Evolutionary conservation across 2,797 vertebrate genomes (phyloP).

Genomic region (Merluccius polli): DNA sequence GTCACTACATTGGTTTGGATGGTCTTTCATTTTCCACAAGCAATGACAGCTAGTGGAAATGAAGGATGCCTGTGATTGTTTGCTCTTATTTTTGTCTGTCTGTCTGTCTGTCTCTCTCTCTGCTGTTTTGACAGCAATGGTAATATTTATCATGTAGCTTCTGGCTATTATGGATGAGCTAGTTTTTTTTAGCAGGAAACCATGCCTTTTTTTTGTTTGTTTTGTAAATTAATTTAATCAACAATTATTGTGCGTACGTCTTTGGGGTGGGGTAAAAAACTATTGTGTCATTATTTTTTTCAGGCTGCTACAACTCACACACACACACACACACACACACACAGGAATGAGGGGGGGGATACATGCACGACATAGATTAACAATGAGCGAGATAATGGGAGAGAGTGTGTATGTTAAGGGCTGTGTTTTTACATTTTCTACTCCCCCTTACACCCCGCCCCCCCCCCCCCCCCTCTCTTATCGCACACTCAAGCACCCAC

Average conservation of each 20-base stretch:
- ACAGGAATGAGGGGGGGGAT: neutral
- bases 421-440: neutral
- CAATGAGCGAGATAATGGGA: neutral
- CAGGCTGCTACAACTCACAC: neutral
- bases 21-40: neutral
- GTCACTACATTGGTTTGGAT: neutral
- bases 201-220: neutral
- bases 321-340: neutral
- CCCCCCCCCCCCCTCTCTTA: neutral
- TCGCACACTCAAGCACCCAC: too few relatives aligned
- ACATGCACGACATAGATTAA: neutral
- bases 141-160: neutral
- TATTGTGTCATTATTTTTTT: neutral
- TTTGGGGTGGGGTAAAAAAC: neutral
- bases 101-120: neutral
- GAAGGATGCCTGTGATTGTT: neutral
- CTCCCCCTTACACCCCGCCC: neutral
- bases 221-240: neutral
- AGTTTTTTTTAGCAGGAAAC: neutral
- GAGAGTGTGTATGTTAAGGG: neutral
- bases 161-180: neutral
- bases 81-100: neutral
- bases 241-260: neutral
- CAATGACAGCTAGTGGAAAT: neutral
- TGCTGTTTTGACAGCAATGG: neutral